Evolutionary conservation across 30 jellyfish, hydroid and myxozoan species (phyloP).

Genomic region (Mastigias papua): DNA sequence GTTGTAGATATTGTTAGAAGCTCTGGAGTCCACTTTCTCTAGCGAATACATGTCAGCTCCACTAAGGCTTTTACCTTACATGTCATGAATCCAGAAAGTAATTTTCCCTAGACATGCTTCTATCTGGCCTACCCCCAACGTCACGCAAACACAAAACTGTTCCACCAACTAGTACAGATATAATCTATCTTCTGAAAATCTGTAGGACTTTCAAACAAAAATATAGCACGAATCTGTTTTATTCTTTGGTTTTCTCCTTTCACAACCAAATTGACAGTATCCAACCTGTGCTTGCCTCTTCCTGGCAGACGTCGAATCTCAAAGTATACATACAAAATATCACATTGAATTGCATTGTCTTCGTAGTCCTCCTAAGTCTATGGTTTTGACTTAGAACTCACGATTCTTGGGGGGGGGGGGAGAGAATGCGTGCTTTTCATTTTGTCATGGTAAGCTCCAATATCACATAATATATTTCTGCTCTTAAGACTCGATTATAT

Average conservation of each 20-base stretch:
- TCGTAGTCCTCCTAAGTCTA: background rate
- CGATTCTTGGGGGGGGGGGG: background rate
- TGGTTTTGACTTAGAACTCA: too few species aligned
- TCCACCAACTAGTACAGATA: background rate
- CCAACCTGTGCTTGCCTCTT: slow-evolving; percentile 13
- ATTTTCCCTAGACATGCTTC: background rate
- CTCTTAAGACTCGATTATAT: too few species aligned
- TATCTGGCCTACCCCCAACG: slow-evolving; percentile 19
- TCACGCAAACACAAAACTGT: slow-evolving; percentile 56
- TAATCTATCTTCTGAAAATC: background rate
- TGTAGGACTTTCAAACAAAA: background rate
- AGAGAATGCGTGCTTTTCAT: too few species aligned
- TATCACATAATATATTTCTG: too few species aligned
- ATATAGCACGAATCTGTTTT: background rate
- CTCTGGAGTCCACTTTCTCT: slow-evolving; percentile 2
- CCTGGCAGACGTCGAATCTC: slow-evolving; percentile 2
- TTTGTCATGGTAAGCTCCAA: too few species aligned
- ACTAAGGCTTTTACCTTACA: slow-evolving; percentile 9
- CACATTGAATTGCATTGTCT: background rate
- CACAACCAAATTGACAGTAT: background rate
- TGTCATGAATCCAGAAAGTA: background rate
- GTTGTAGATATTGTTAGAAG: slow-evolving; percentile 20
- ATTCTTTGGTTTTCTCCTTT: background rate
- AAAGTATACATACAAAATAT: background rate
- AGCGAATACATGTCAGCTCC: background rate